A percentile compares a stretch with the other conserved stretches of the same genome.
Conservation (phyloP, 2,113 vertebrate genomes). For the Melanocharis versteri region DNA sequence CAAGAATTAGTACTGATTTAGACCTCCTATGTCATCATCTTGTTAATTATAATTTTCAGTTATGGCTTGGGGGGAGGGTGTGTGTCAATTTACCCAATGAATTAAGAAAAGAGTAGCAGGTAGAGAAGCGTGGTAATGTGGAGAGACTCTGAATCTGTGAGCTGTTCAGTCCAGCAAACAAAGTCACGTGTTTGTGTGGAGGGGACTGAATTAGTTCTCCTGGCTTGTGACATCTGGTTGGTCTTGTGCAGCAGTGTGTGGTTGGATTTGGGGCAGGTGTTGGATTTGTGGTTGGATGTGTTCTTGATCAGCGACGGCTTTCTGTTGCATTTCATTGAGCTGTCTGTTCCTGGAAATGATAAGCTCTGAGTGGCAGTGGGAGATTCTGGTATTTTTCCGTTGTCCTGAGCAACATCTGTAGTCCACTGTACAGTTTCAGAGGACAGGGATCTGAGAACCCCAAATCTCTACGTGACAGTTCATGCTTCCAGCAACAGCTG, state of each 20-base stretch:
- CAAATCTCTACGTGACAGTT: neutral
- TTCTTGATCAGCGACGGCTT: neutral
- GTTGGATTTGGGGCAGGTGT: neutral
- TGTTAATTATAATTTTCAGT: neutral
- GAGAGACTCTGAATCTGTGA: neutral
- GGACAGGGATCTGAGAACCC: neutral
- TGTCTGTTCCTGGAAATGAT: neutral
- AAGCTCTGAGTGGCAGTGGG: neutral
- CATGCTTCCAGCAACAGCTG: neutral
- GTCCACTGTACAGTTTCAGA: neutral
- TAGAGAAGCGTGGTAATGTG: neutral
- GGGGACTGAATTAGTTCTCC: neutral
- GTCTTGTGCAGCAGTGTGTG: neutral
- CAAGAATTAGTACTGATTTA: neutral
- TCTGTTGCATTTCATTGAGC: neutral
- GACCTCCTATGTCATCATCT: neutral
- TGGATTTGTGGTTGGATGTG: neutral
- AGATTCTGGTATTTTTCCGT: neutral
- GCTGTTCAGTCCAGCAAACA: neutral
- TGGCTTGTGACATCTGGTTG: neutral
- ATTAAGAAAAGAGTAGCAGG: neutral
- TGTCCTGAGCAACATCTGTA: neutral
- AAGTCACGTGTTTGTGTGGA: neutral
- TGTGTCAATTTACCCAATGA: neutral
- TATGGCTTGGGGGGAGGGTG: neutral